phyloP scores from a whole-genome alignment of 2,113 vertebrate genomes.

The Acanthochromis polyacanthus region DNA sequence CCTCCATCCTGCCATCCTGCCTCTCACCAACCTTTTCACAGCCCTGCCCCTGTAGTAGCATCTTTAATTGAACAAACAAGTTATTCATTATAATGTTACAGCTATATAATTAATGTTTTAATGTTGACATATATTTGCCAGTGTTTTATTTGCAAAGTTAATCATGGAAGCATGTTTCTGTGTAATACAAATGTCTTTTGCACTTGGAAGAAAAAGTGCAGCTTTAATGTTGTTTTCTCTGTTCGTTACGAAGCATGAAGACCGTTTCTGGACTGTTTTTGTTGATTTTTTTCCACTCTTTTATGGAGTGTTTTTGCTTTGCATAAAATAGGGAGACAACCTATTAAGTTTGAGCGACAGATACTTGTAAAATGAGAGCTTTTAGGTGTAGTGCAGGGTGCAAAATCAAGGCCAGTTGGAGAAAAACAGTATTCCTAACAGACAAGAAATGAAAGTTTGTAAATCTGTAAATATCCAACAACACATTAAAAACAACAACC shows the following conservation, averaged over 20 bases:
- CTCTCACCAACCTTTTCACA: constrained; percentile 32
- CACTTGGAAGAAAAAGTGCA: too few species aligned
- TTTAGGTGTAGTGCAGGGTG: not conserved
- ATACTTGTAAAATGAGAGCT: not conserved
- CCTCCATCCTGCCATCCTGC: constrained; percentile 72
- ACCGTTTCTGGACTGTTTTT: not conserved
- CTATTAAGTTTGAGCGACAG: not conserved
- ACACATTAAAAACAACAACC: not conserved
- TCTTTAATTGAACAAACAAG: not conserved
- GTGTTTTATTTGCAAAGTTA: too few species aligned
- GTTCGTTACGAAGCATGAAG: too few species aligned
- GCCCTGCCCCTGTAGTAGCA: constrained; percentile 21
- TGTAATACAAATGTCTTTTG: too few species aligned
- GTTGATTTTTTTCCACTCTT: not conserved
- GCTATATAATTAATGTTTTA: not conserved
- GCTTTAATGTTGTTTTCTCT: too few species aligned
- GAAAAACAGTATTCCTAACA: not conserved
- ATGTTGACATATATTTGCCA: not conserved
- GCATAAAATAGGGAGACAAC: not conserved
- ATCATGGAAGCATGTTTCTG: too few species aligned
- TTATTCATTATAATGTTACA: too few species aligned
- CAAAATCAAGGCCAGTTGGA: not conserved
- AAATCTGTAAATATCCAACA: not conserved
- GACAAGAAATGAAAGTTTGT: not conserved
- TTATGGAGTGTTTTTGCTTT: not conserved